Conservation (phyloP, 1,140 invertebrate species). For the Diorhabda elongata region DNA sequence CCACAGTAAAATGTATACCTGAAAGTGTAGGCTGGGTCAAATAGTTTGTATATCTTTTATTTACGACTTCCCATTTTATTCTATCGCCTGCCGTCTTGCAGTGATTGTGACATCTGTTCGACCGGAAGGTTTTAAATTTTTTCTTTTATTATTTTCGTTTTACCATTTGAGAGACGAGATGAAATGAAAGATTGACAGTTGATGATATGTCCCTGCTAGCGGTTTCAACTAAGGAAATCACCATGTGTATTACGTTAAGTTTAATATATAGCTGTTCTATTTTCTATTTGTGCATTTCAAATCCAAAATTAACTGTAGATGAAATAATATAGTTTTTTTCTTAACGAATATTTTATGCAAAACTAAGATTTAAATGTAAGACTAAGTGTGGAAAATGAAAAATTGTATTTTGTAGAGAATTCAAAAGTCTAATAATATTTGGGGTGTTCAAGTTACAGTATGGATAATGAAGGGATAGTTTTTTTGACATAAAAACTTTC, state of each 20-base stretch:
- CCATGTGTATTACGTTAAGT: background rate
- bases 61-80: slow-evolving; percentile 9
- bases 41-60: slow-evolving; percentile 3
- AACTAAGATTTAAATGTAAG: no score
- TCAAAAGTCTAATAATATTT: no score
- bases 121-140: slow-evolving; percentile 3
- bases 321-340: no score
- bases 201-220: background rate
- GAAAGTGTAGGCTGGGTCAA: slow-evolving; percentile 17
- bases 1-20: slow-evolving; percentile 4
- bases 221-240: background rate
- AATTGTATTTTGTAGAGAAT: no score
- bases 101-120: slow-evolving; percentile 6
- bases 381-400: no score
- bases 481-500: no score
- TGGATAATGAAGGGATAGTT: no score
- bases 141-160: background rate
- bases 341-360: no score
- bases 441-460: no score
- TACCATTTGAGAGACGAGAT: background rate
- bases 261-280: background rate
- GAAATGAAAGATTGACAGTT: slow-evolving; percentile 2
- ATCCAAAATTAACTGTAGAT: no score
- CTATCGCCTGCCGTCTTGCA: background rate
- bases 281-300: no score